Base-by-base conservation (phyloP, 2,113 vertebrate genomes). In the Trogon melanurus region DNA sequence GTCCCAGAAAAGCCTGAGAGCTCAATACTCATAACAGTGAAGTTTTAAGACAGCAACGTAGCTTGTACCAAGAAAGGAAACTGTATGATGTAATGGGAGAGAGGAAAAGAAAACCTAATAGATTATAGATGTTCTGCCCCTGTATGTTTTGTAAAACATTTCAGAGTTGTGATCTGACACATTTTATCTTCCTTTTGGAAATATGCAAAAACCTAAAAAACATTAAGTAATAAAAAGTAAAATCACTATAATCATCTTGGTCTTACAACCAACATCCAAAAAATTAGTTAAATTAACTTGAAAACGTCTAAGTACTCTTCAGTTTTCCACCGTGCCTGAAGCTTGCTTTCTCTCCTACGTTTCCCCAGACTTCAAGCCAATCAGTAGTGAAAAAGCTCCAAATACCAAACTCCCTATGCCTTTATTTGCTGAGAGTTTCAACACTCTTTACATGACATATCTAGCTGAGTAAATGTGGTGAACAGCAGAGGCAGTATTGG, bases 11-110 rank as follows among this genome's bases (percentile, higher is more conserved):
- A 87, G 44, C 60, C 94, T 80, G 26, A 89, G 17, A 72, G 15
- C 34, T 51, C 47, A 20, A 15, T 38, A 36, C 23, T 61, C 58
- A 2, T 61, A 74, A 76, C 1, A 0, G 22, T 44, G 45, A 79
- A 50, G 61, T 29, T 74, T 27, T 48, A 62, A 61, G 74, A 53
- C 36, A 89, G 69, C 47, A 89, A 23, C 8, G 10, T 66, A 91
- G 60, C 34, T 62, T 64, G 70, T 71, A 91, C 84, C 73, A 91
- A 81, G 56, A 80, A 83, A 92, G 84, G 45, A 92, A 74, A 71
- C 34, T 26, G 2, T 29, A 47, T 53, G 14, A 88, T 48, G 22
- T 41, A 92, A 54, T 16, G 11, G 10, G 10, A 82, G 38, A 76
- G 11, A 41, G 10, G 6, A 65, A 36, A 36, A 30, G 5, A 27